Base-by-base conservation (phyloP, 2,888 invertebrate species). In the Eustalomyia histrio region DNA sequence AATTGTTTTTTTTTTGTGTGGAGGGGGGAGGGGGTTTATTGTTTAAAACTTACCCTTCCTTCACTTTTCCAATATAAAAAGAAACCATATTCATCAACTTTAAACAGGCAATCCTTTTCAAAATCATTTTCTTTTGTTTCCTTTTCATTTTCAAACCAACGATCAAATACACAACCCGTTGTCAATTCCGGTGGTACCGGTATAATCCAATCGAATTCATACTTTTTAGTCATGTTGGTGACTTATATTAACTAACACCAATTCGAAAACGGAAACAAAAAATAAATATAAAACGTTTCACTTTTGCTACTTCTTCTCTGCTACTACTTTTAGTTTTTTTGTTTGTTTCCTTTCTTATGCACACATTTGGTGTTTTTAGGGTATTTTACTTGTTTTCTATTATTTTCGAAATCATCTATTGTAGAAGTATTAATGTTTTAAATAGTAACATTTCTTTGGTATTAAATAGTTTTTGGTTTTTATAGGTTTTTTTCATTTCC, bases 21-120 rank as follows among this genome's bases (percentile, higher is more conserved):
- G n/a, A n/a, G n/a, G n/a, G n/a, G 7, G 29, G 6, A 29, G 29
- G 29, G 29, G 4, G 7, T 29, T 6, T 29, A 29, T 29, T 29
- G 29, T 4, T 29, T 29, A 7, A 1, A 6, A 85, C 88, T 92
- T 91, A 98, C 98, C 94, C 94, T 94, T 85, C 96, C 96, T 83
- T 98, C 98, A 89, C 98, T 97, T 91, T 98, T 99, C 99, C 99
- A 99, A 91, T 97, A 98, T 85, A 99, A 96, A 91, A 99, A 99
- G 93, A 99, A 99, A 57, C 98, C 99, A 92, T 97, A 97, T 90
- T 98, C 97, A 91, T 99, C 99, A 64, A 98, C 98, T 91, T 96
- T 97, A 91, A 99, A 97, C 84, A 94, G 90, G 87, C 97, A 97
- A 89, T 94, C 95, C 85, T 95, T 94, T 90, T 99, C 97, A 74